Conservation (phyloP, 2,113 vertebrate genomes). For the Paradisaea rubra region DNA sequence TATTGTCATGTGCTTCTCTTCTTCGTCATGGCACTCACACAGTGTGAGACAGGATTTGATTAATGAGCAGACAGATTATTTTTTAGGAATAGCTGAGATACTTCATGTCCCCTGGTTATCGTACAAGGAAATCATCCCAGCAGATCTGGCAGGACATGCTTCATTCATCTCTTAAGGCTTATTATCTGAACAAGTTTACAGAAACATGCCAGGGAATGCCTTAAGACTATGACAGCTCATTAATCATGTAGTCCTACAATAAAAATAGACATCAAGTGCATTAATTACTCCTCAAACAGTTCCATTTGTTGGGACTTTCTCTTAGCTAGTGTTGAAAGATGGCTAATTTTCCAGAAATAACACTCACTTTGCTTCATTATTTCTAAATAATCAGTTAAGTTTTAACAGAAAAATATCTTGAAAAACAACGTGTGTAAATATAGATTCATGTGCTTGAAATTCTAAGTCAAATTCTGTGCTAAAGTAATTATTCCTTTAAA, state of each 20-base stretch:
- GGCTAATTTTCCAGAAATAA: neutral
- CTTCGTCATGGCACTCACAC: neutral
- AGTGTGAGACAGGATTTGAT: neutral
- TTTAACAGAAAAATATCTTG: neutral
- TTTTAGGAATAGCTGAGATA: neutral
- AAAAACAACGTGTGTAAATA: neutral
- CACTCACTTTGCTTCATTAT: neutral
- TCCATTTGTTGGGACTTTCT: neutral
- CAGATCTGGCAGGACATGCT: constrained; percentile 21
- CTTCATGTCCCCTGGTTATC: neutral
- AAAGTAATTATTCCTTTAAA: neutral
- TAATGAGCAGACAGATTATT: neutral
- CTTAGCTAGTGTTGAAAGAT: neutral
- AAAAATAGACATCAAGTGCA: neutral
- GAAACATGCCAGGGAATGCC: constrained; percentile 3
- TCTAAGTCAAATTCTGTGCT: neutral
- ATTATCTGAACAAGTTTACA: constrained; percentile 1
- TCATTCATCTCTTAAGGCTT: constrained; percentile 33
- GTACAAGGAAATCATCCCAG: neutral
- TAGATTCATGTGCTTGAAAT: neutral
- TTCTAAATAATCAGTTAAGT: neutral
- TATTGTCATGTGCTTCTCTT: neutral
- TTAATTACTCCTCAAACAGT: neutral
- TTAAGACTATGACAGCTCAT: constrained; percentile 8
- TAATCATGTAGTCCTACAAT: neutral